Conservation (phyloP, 92 coral and sea anemone genomes). For the Epizoanthus rinbou region DNA sequence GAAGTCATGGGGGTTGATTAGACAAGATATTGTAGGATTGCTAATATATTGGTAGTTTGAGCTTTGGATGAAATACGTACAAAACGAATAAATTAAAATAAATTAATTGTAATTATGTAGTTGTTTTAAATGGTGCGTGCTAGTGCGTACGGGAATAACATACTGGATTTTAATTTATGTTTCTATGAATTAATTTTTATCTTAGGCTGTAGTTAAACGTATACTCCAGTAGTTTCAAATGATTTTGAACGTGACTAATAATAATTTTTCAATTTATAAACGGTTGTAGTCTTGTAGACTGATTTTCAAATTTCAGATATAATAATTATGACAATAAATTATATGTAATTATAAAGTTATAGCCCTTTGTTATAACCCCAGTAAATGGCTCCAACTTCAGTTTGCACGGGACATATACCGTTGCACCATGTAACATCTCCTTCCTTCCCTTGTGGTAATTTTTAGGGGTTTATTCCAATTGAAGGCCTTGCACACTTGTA, state of each 20-base stretch:
- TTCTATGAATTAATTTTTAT: background rate
- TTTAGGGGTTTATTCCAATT: too few species aligned
- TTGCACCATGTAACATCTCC: too few species aligned
- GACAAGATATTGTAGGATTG: background rate
- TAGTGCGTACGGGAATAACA: background rate
- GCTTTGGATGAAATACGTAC: conserved; percentile 18
- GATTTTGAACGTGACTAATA: background rate
- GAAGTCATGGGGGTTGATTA: background rate
- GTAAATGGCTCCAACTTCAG: too few species aligned
- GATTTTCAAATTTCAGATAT: background rate
- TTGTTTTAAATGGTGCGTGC: background rate
- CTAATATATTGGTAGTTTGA: background rate
- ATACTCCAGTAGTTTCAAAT: background rate
- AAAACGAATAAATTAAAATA: background rate
- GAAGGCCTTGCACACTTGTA: too few species aligned
- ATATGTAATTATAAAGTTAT: too few species aligned
- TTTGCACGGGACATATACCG: too few species aligned
- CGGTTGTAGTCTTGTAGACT: background rate
- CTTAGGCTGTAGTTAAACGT: background rate
- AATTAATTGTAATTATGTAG: conserved; percentile 1
- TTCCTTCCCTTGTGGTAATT: too few species aligned
- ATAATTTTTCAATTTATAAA: background rate
- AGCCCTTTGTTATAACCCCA: too few species aligned
- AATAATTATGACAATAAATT: background rate
- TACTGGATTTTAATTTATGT: background rate